Percentiles rank a stretch among this genome's conserved stretches.
Evolutionary conservation across 35 echinoderm and acorn worm species (phyloP).

Genomic region (Nesometra sesokonis): DNA sequence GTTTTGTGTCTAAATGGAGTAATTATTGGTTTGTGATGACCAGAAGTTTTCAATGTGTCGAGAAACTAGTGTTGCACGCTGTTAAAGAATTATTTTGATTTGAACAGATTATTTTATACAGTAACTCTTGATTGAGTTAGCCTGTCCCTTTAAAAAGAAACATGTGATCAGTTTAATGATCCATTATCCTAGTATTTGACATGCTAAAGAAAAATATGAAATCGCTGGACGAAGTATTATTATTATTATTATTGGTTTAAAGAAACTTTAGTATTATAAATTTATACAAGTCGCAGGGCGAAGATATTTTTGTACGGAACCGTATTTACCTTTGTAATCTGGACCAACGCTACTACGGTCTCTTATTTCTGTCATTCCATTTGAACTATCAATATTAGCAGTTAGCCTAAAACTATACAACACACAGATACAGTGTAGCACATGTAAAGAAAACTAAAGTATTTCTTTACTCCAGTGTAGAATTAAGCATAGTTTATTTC

Average conservation of each 20-base stretch:
- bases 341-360: neutral
- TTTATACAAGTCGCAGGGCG: neutral
- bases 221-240: neutral
- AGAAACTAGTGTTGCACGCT: too few relatives aligned
- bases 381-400: neutral
- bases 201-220: neutral
- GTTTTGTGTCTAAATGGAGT: neutral
- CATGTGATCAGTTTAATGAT: too few relatives aligned
- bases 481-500: too few relatives aligned
- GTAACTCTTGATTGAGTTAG: too few relatives aligned
- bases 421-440: too few relatives aligned
- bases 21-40: neutral
- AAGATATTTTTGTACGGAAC: neutral
- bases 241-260: neutral
- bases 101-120: too few relatives aligned
- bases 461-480: too few relatives aligned
- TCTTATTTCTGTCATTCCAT: neutral
- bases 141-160: too few relatives aligned
- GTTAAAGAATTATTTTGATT: too few relatives aligned
- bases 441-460: too few relatives aligned
- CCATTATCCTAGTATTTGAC: neutral
- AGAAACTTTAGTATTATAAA: neutral
- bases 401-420: too few relatives aligned
- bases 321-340: neutral
- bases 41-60: neutral